Base-by-base conservation (phyloP, 2,888 invertebrate species). In the Branchipolynoe longqiensis region DNA sequence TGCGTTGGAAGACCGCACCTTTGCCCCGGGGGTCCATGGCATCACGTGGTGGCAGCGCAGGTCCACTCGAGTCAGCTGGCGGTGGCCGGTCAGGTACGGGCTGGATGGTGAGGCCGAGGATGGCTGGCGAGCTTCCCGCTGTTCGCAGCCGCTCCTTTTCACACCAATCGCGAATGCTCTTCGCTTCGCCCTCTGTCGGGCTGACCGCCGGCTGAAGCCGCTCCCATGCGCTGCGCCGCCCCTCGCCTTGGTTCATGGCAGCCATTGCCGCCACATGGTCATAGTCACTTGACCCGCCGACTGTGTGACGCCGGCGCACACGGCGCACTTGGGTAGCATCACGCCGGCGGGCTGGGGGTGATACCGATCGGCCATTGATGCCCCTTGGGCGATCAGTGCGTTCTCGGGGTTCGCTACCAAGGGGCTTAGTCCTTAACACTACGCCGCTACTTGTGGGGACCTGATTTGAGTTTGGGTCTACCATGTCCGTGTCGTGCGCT, bases 261-360 rank as follows among this genome's bases (percentile, higher is more conserved):
- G 91, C 87, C 73, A 93, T 87, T n/a, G 93, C 91, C 36, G 90
- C 95, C 31, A 95, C 94, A 88, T 96, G 95, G 89, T 96, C 96
- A 31, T 96, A 96, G 94, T 98, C 98, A 94, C 97, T 97, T n/a
- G 97, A 97, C 84, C 98, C 98, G 87, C 98, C 98, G 12, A 98
- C 97, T 0, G 98, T 98, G 94, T 98, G 98, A 40, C 98, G 95
- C 64, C 98, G 95, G 94, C 97, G 31, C 28, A 28, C 48, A 22
- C 38, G 48, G 14, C 56, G 25, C 40, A 40, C 25, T 33, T 48
- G 38, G 36, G 40, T 48, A 22, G 69, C 41, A n/a, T 90, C 85
- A 86, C 85, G 88, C 88, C 86, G 48, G 69, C 82, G 2, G 84
- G 58, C 18, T 88, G 88, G 87, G 12, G 89, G 88, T 0, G 90